A percentile compares a stretch with the other conserved stretches of the same genome.
phyloP scores from a whole-genome alignment of 2,888 invertebrate species.

The Perizoma flavofasciatum region DNA sequence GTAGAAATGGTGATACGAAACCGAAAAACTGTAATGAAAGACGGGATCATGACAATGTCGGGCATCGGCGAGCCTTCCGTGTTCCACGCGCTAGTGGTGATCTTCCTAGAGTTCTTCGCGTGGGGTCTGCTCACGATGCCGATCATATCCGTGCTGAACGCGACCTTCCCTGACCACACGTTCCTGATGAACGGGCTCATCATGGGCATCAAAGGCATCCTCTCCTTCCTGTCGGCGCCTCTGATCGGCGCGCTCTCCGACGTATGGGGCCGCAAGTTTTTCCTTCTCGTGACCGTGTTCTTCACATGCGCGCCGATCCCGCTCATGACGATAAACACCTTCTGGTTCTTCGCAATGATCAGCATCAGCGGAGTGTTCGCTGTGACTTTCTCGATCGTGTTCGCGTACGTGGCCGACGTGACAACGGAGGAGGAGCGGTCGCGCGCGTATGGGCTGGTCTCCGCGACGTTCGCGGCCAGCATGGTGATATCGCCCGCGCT shows the following conservation, averaged over 20 bases:
- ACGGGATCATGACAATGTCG: conserved; percentile 93
- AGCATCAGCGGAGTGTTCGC: conserved; percentile 99
- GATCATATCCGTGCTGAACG: conserved; percentile 96
- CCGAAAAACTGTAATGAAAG: conserved; percentile 93
- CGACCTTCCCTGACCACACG: conserved; percentile 99
- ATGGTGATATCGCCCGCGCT: conserved; percentile 99
- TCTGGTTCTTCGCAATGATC: conserved; percentile 99
- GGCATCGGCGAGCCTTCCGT: conserved; percentile 98
- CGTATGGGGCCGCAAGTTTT: conserved; percentile 99
- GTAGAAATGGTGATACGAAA: conserved; percentile 94
- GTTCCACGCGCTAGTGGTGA: conserved; percentile 99
- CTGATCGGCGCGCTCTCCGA: conserved; percentile 98
- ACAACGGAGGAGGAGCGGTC: conserved; percentile 98
- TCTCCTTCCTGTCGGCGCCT: conserved; percentile 99
- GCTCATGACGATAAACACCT: conserved; percentile 99
- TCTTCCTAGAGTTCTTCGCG: conserved; percentile 99
- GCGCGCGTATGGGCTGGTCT: conserved; percentile 98
- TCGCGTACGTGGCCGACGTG: conserved; percentile 99
- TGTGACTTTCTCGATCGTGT: conserved; percentile 99
- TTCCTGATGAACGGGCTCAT: conserved; percentile 99
- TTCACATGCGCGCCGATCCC: conserved; percentile 99
- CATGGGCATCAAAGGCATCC: conserved; percentile 98
- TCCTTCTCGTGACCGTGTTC: conserved; percentile 98
- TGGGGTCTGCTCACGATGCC: conserved; percentile 99
- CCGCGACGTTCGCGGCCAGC: conserved; percentile 99